phyloP scores from a whole-genome alignment of 2,797 vertebrate species.

The Onychomys arenicola region DNA sequence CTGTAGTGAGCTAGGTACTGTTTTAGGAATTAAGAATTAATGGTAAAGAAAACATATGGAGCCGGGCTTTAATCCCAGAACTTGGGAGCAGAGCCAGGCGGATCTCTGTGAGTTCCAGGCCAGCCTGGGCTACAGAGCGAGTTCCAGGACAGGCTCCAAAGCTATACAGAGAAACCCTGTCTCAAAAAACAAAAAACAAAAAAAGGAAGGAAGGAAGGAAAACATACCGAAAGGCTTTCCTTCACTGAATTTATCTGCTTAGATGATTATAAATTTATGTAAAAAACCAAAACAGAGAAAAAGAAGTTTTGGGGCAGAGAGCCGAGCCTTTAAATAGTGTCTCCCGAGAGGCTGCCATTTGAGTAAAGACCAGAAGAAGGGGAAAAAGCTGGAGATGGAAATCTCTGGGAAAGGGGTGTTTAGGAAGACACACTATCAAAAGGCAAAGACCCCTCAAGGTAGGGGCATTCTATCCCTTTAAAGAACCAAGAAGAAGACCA shows the following conservation, averaged over 20 bases:
- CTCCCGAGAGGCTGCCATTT: not conserved
- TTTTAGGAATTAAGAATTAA: not conserved
- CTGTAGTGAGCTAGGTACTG: not conserved
- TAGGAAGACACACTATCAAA: not conserved
- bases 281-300: not conserved
- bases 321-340: not conserved
- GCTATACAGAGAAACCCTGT: too few species aligned
- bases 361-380: not conserved
- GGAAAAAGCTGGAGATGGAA: not conserved
- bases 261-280: not conserved
- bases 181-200: too few species aligned
- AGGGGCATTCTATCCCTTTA: not conserved
- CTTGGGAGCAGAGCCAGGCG: too few species aligned
- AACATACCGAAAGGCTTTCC: not conserved
- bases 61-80: too few species aligned
- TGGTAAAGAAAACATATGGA: too few species aligned
- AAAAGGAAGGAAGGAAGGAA: not conserved
- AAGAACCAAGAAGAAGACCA: not conserved
- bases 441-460: not conserved
- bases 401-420: not conserved
- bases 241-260: not conserved
- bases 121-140: too few species aligned
- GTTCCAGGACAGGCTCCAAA: too few species aligned
- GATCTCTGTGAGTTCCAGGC: too few species aligned
- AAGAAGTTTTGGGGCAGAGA: not conserved